Evolutionary conservation across 1,140 invertebrate genomes (phyloP).

Genomic region (Zaprionus ornatus): DNA sequence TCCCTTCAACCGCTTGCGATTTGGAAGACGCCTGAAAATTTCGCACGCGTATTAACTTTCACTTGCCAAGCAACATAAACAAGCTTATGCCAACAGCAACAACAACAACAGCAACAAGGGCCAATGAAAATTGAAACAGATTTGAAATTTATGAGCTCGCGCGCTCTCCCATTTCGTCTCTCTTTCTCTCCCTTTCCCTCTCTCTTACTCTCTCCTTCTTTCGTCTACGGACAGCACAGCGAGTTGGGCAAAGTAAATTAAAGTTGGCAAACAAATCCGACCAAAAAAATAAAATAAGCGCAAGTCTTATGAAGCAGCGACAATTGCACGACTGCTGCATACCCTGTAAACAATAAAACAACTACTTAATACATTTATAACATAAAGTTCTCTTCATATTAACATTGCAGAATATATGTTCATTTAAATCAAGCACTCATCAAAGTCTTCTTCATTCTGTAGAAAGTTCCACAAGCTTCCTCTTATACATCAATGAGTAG

Average conservation of each 20-base stretch:
- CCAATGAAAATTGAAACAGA: constrained; percentile 69
- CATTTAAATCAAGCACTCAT: too few species aligned
- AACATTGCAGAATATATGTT: too few species aligned
- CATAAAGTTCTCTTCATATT: background rate
- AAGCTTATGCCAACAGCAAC: constrained; percentile 52
- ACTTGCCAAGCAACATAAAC: constrained; percentile 68
- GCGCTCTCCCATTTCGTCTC: constrained; percentile 35
- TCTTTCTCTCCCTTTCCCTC: constrained; percentile 22
- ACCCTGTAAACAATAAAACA: background rate
- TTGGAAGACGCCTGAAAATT: constrained; percentile 47
- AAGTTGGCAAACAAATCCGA: constrained; percentile 59
- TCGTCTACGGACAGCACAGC: constrained; percentile 1
- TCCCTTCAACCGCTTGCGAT: constrained; percentile 14
- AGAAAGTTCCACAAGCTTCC: too few species aligned
- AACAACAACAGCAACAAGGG: constrained; percentile 16
- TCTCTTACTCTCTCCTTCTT: background rate
- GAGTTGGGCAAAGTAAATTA: constrained; percentile 62
- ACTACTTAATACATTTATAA: background rate
- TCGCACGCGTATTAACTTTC: constrained; percentile 78
- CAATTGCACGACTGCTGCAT: background rate
- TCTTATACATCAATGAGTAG: too few species aligned
- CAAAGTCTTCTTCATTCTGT: too few species aligned
- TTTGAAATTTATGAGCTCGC: constrained; percentile 72
- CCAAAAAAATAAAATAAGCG: constrained; percentile 34
- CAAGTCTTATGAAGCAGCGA: background rate